Percentiles rank a stretch among this genome's conserved stretches.
phyloP scores from a whole-genome alignment of 2,797 vertebrate genomes.

The Acridotheres tristis region DNA sequence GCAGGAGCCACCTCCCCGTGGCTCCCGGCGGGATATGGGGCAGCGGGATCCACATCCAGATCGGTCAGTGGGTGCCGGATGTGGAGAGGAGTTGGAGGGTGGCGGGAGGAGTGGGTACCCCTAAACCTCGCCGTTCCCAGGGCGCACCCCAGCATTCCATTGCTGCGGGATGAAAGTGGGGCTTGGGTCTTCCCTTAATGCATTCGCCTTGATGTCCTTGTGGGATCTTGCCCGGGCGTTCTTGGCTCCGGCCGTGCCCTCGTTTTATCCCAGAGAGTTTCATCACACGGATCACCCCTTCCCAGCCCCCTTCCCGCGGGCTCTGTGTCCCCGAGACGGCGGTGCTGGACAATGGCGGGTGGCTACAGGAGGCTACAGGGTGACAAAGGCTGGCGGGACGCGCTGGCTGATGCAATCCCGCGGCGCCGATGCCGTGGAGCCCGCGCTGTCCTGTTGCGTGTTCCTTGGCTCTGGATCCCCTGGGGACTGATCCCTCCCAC shows the following conservation, averaged over 20 bases:
- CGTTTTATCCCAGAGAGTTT: not conserved
- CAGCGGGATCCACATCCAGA: not conserved
- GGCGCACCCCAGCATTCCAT: not conserved
- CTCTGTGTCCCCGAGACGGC: not conserved
- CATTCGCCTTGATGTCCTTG: not conserved
- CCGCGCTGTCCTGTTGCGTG: accelerated
- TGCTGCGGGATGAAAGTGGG: not conserved
- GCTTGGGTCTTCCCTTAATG: not conserved
- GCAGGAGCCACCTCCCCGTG: not conserved
- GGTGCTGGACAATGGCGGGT: too few species aligned
- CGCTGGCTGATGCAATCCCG: slow-evolving; percentile 31
- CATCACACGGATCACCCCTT: not conserved
- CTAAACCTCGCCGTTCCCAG: not conserved
- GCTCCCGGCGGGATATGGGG: accelerated
- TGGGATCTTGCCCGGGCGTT: not conserved
- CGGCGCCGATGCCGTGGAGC: not conserved
- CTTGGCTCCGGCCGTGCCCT: not conserved
- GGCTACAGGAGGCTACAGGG: not conserved
- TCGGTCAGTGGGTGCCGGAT: too few species aligned
- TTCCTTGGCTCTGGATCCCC: not conserved
- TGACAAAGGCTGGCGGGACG: not conserved
- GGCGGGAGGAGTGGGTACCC: not conserved
- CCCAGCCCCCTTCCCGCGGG: not conserved
- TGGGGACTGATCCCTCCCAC: too few species aligned
- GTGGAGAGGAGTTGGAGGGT: not conserved